Evolutionary conservation across 2,113 vertebrate species (phyloP).

Genomic region (Coturnix japonica): DNA sequence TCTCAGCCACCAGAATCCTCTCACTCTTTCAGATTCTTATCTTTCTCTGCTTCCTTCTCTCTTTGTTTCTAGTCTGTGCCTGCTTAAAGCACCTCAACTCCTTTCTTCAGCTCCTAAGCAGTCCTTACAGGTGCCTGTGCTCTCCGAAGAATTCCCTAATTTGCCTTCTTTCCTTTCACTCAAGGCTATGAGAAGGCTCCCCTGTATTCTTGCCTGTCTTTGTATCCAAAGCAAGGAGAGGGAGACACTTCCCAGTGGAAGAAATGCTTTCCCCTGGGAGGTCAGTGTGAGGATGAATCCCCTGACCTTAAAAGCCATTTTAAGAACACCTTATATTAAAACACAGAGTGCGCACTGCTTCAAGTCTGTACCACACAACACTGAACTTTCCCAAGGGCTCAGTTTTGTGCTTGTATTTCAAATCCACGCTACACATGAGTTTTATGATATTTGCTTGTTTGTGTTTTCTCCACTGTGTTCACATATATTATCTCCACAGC

Average conservation of each 20-base stretch:
- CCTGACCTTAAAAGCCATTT: not conserved
- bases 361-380: not conserved
- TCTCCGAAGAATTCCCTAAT: constrained; percentile 16
- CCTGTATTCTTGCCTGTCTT: not conserved
- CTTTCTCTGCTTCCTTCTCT: not conserved
- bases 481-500: constrained; percentile 63
- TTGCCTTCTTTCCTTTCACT: not conserved
- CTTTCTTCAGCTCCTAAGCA: not conserved
- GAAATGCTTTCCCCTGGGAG: not conserved
- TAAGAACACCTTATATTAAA: not conserved
- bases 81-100: not conserved
- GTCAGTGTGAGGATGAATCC: not conserved
- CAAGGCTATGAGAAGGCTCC: not conserved
- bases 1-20: constrained; percentile 19
- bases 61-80: not conserved
- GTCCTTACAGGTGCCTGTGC: not conserved
- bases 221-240: not conserved
- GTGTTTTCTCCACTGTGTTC: constrained; percentile 63
- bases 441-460: constrained; percentile 68
- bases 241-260: not conserved
- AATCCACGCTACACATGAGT: not conserved
- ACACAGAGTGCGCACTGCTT: not conserved
- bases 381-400: not conserved
- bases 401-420: constrained; percentile 23
- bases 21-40: constrained; percentile 21